Conservation (phyloP, 23 tunicate species). For the Oikopleura dioica region DNA sequence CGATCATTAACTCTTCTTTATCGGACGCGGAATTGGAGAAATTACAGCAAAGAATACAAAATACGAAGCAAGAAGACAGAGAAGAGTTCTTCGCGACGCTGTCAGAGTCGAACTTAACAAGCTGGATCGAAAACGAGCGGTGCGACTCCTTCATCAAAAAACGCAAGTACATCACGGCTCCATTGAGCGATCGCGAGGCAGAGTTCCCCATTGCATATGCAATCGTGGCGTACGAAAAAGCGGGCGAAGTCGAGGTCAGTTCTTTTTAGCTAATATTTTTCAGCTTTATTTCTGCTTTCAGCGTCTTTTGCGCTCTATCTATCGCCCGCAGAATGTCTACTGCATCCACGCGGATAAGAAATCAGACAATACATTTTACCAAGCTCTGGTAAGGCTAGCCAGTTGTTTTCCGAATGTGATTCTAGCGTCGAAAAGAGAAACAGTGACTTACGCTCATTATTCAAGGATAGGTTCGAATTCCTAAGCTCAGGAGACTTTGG, state of each 20-base stretch:
- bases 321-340: constrained; percentile 72
- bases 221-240: constrained; percentile 53
- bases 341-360: constrained; percentile 79
- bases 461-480: too few species aligned
- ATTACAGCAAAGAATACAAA: too few species aligned
- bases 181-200: constrained; percentile 33
- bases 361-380: constrained; percentile 25
- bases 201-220: constrained; percentile 54
- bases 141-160: constrained; percentile 16
- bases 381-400: constrained; percentile 14
- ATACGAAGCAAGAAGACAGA: too few species aligned
- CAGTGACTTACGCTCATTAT: constrained; percentile 46
- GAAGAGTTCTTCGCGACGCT: too few species aligned
- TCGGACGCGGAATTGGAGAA: too few species aligned
- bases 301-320: constrained; percentile 54
- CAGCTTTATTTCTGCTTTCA: too few species aligned
- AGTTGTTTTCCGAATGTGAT: constrained; percentile 54
- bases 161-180: constrained; percentile 25
- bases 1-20: too few species aligned
- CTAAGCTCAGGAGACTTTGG: constrained; percentile 12
- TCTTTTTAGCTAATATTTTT: not conserved
- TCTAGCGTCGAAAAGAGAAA: constrained; percentile 23
- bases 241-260: not conserved
- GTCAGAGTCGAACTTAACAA: too few species aligned
- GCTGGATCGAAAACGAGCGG: too few species aligned